Base-by-base conservation (phyloP, 2,113 vertebrate species). In the Stegostoma tigrinum region DNA sequence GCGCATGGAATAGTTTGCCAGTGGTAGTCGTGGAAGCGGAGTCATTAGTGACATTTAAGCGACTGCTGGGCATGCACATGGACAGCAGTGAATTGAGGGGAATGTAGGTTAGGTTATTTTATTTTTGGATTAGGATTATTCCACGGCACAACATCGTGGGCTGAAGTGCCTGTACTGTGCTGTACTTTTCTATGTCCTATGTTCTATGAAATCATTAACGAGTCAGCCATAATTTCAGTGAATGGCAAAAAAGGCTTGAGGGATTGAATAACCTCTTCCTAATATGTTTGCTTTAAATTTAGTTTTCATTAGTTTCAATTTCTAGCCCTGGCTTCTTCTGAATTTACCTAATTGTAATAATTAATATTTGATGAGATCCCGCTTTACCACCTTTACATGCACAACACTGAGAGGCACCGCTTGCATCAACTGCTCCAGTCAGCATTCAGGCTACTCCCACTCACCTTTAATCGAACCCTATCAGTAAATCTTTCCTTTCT, bases 221-320 rank as follows among this genome's bases (percentile, higher is more conserved):
- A 64, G 38, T 66, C 89, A 93, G 64, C 19, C 61, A 93, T 3
- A 19, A 93, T 1, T n/a, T 21, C 17, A 66, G 2, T 67, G 34
- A 93, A 93, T 93, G 89, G n/a, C 61, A 38, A 67, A 93, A 38
- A 15, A 45, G 80, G 80, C 80, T 45, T 23, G 80, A 83, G 80
- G 38, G 38, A 19, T 19, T 42, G 80, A 83, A 83, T 23, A 64
- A 2, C 61, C n/a, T 66, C 5, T 66, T 66, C 64, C 61, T 38
- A 93, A 93, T 93, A 93, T 93, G 89, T 66, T 61, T 38, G 3
- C 89, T 66, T 42, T 64, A 93, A 66, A 93, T 66, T 21, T 93
- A 64, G 7, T 93, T 93, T 93, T 93, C 61, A 66, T 66, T 93
- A 21, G n/a, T 93, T 67, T 19, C 23, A 66, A 38, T 93, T 93